These are phyloP conservation scores for Venustoraphidia nigricollis DNA, from an alignment of 2,888 invertebrate genomes.

Conservation along the genomic window DNA sequence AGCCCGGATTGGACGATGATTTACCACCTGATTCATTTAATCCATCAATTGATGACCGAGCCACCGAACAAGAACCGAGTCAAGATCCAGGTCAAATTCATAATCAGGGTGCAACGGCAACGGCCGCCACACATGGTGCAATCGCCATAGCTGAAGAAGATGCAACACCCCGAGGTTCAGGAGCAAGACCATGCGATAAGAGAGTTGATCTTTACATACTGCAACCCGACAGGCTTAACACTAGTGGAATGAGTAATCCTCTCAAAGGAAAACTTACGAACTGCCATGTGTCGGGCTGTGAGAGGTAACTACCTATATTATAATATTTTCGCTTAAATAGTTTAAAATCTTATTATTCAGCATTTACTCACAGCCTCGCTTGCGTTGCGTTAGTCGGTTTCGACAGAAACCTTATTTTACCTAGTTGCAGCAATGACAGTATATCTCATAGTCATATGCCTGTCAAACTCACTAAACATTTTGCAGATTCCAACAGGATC, in stretches of 20 bases:
- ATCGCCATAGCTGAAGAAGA: constrained; percentile 14
- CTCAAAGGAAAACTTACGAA: constrained; percentile 79
- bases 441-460: no score
- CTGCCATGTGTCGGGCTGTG: constrained; percentile 76
- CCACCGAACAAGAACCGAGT: no score
- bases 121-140: constrained; percentile 6
- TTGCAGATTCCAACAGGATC: no score
- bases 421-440: background rate
- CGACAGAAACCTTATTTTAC: background rate
- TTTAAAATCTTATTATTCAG: background rate
- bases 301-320: constrained; percentile 38
- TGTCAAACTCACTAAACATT: no score
- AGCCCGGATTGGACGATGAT: constrained; percentile 2
- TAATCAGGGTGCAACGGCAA: background rate
- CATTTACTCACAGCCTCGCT: no score
- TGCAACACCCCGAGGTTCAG: constrained; percentile 20
- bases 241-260: constrained; percentile 63
- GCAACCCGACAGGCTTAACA: constrained; percentile 66
- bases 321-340: background rate
- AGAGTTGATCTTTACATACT: constrained; percentile 75
- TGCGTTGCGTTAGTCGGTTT: background rate
- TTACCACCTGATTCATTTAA: background rate
- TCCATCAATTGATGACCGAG: no score
- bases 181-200: constrained; percentile 69
- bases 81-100: no score